Base-by-base conservation (phyloP, 2,113 vertebrate species). In the Etia nguti region DNA sequence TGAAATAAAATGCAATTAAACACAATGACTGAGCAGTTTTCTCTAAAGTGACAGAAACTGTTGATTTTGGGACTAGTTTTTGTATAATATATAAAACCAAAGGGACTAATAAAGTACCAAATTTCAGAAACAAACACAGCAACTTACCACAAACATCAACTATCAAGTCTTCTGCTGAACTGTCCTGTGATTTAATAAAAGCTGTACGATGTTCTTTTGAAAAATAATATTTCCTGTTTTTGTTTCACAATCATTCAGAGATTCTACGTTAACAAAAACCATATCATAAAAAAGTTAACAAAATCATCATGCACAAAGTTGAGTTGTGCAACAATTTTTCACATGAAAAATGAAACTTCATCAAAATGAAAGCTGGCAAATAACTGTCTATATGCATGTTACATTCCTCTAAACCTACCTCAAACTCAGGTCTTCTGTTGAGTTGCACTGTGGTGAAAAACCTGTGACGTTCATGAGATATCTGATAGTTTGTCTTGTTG, bases 401-500 rank as follows among this genome's bases (percentile, higher is more conserved):
- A 6, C 31, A 15, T 10, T 1, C 6, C 2, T 10, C 52, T 36
- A 11, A 38, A 59, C 88, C 86, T 79, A 84, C 87, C 81, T 2
- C 2, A 18, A 62, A 16, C 15, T 43, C 41, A 43, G 2, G 10
- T 43, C 43, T 15, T 48, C 13, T 15, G 16, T 1, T 70, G 31
- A 22, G 16, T 1, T 70, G 31, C 18, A 24, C 9, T n/a, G 48
- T 20, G 43, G 2, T 31, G 2, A 3, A 43, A 29, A 31, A 11
- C 2, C 1, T 54, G 29, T 7, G 3, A 6, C 22, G 16, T 43
- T 41, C 0, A 24, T 56, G 12, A 10, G 11, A 1, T 11, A 43
- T 48, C 11, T 13, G 2, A 16, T 4, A 2, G 10, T 91, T 89
- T 77, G 68, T 75, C 29, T 83, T 87, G 85, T 83, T 11, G 13